Conservation (phyloP, 2,113 vertebrate species). For the Albula glossodonta region DNA sequence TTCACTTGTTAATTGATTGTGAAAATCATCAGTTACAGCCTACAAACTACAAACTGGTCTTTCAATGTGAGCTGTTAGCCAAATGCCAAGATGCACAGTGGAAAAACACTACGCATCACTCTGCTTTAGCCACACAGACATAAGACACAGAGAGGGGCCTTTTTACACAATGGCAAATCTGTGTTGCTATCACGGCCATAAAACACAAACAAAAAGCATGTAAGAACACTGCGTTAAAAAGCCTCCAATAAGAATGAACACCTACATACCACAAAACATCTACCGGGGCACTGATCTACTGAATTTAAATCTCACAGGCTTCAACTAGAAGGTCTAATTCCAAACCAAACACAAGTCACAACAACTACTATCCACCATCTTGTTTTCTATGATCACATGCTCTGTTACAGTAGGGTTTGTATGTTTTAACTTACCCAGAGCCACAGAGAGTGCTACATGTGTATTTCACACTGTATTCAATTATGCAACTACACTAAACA, state of each 20-base stretch:
- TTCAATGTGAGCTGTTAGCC: not conserved
- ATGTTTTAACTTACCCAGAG: not conserved
- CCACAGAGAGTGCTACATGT: not conserved
- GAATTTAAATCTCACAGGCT: constrained; percentile 13
- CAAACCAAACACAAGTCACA: not conserved
- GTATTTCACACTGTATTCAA: not conserved
- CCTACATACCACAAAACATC: not conserved
- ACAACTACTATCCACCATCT: not conserved
- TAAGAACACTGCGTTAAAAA: not conserved
- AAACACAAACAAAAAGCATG: not conserved
- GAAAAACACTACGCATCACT: not conserved
- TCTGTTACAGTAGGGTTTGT: not conserved
- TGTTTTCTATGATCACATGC: not conserved
- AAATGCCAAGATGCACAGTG: not conserved
- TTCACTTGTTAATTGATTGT: not conserved
- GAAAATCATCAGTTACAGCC: not conserved
- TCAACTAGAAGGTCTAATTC: constrained; percentile 39
- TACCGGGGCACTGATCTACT: not conserved
- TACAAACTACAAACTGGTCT: not conserved
- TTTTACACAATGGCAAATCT: too few species aligned
- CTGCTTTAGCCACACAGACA: not conserved
- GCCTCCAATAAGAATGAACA: not conserved
- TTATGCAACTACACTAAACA: too few species aligned
- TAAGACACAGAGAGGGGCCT: not conserved
- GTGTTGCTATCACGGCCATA: not conserved